phyloP scores from a whole-genome alignment of 2,113 vertebrate species.

The Platichthys flesus region DNA sequence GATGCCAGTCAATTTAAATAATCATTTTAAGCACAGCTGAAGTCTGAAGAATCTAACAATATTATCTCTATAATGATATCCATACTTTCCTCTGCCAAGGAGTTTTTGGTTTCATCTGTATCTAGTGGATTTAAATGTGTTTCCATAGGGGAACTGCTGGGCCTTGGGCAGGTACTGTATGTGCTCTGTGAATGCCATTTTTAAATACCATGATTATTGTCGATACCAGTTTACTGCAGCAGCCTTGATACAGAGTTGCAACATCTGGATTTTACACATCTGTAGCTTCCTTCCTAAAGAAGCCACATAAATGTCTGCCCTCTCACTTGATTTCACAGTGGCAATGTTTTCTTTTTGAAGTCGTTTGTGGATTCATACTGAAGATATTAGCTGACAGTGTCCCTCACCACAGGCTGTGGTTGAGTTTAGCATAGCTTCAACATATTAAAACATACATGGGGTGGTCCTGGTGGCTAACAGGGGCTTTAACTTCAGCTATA shows the following conservation, averaged over 20 bases:
- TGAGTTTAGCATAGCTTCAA: constrained; percentile 21
- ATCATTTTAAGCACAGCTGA: too few relatives aligned
- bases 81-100: too few relatives aligned
- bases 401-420: background rate
- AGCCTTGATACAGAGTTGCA: constrained; percentile 1
- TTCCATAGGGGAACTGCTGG: background rate
- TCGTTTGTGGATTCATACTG: constrained; percentile 17
- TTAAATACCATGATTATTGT: background rate
- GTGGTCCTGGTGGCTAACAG: constrained; percentile 43
- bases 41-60: too few relatives aligned
- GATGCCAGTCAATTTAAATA: too few relatives aligned
- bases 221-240: background rate
- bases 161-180: background rate
- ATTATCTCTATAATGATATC: too few relatives aligned
- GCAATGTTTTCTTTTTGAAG: constrained; percentile 20
- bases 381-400: constrained; percentile 1
- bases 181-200: background rate
- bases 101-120: too few relatives aligned
- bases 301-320: constrained; percentile 17
- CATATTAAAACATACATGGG: constrained; percentile 33
- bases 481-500: constrained; percentile 22
- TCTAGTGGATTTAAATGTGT: background rate
- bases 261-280: constrained; percentile 48
- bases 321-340: constrained; percentile 1
- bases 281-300: constrained; percentile 16